Percentiles rank a stretch among this genome's conserved stretches.
phyloP scores from a whole-genome alignment of 2,797 vertebrate species.

The Lerista edwardsae region DNA sequence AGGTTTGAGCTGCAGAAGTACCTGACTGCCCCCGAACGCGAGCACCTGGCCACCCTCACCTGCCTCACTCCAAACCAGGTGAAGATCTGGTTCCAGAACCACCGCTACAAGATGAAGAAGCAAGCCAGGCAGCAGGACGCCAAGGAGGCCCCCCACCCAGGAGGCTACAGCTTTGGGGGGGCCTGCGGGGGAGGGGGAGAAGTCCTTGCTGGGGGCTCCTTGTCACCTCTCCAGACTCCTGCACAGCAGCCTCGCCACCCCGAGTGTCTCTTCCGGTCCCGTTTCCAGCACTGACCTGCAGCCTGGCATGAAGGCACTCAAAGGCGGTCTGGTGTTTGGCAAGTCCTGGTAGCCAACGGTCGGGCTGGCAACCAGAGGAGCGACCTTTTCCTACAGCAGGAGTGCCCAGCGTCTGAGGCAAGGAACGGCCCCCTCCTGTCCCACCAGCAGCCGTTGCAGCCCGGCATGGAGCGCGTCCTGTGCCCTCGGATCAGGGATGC shows the following conservation, averaged over 20 bases:
- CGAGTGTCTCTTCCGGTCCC: background rate
- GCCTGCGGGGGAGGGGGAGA: background rate
- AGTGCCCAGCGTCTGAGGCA: no score
- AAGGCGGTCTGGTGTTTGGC: background rate
- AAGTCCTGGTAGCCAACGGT: background rate
- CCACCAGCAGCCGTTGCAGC: background rate
- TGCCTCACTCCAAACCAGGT: conserved; percentile 89
- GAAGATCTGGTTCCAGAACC: conserved; percentile 97
- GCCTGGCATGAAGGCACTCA: background rate
- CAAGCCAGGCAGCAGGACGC: conserved; percentile 85
- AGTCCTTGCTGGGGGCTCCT: background rate
- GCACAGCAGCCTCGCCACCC: background rate
- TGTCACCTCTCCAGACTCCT: background rate
- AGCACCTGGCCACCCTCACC: conserved; percentile 88
- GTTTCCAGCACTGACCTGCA: background rate
- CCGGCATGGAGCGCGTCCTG: background rate
- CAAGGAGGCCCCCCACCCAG: background rate
- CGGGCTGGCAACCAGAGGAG: background rate
- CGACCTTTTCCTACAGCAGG: no score
- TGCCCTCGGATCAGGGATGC: background rate
- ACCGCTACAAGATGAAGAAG: conserved; percentile 90
- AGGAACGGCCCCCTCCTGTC: background rate
- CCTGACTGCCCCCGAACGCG: conserved; percentile 87
- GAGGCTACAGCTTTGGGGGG: background rate
- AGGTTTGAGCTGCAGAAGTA: conserved; percentile 90